Evolutionary conservation across 2,113 vertebrate species (phyloP).

Genomic region (Pipra filicauda): DNA sequence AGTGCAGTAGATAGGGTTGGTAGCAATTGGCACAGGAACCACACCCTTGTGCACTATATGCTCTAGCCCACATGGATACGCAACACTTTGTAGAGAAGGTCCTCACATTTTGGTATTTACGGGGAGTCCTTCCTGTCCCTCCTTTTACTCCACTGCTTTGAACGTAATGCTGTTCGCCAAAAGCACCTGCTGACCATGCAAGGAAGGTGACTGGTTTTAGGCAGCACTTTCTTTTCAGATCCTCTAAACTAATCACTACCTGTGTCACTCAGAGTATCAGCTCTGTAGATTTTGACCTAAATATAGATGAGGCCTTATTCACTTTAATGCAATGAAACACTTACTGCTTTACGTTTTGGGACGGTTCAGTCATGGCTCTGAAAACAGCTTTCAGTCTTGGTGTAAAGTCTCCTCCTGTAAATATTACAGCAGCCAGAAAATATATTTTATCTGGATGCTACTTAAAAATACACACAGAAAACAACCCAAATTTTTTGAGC

Average conservation of each 20-base stretch:
- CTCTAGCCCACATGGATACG: background rate
- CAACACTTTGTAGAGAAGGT: background rate
- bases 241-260: background rate
- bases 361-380: background rate
- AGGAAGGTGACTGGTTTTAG: background rate
- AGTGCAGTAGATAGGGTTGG: background rate
- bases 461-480: constrained; percentile 48
- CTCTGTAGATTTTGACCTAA: background rate
- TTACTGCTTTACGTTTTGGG: background rate
- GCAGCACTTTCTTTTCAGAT: background rate
- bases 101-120: background rate
- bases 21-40: background rate
- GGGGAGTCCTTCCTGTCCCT: background rate
- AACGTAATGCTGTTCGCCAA: background rate
- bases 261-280: background rate
- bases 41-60: background rate
- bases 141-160: background rate
- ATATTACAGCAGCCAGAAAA: constrained; percentile 39
- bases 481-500: background rate
- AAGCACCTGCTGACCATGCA: background rate
- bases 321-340: background rate
- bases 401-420: constrained; percentile 23
- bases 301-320: background rate
- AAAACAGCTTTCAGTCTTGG: background rate
- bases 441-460: constrained; percentile 56